These are phyloP conservation scores for Rotaria sp. DNA, from an alignment of 2,888 invertebrate species.

Conservation along the genomic window DNA sequence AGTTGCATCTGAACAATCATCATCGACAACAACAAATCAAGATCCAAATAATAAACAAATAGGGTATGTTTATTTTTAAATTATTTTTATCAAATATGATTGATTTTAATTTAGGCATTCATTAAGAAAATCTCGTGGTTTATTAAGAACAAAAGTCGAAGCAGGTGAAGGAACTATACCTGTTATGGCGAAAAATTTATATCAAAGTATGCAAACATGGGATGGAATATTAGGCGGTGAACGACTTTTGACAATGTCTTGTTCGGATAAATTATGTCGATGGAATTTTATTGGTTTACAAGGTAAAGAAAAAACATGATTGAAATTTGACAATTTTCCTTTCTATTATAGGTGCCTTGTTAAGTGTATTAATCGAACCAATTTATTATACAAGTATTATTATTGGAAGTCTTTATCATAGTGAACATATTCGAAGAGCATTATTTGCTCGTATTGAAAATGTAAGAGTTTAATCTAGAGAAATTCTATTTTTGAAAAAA, in stretches of 20 bases:
- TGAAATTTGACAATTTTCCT: neutral
- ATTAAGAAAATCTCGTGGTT: slow-evolving; percentile 65
- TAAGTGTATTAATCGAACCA: slow-evolving; percentile 62
- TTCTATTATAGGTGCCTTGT: slow-evolving; percentile 50
- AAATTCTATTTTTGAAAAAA: too few relatives aligned
- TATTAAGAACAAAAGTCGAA: slow-evolving; percentile 87
- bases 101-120: slow-evolving; percentile 45
- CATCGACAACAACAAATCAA: neutral
- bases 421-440: slow-evolving; percentile 70
- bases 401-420: slow-evolving; percentile 78
- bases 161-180: slow-evolving; percentile 83
- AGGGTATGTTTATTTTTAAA: neutral
- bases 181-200: neutral
- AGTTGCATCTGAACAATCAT: neutral
- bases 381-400: slow-evolving; percentile 74
- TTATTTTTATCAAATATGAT: neutral
- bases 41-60: neutral
- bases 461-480: slow-evolving; percentile 52
- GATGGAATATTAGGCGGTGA: slow-evolving; percentile 52
- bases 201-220: slow-evolving; percentile 53
- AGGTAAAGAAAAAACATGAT: slow-evolving; percentile 44
- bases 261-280: slow-evolving; percentile 56
- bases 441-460: slow-evolving; percentile 59
- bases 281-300: slow-evolving; percentile 58
- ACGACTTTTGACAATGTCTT: slow-evolving; percentile 14